Base-by-base conservation (phyloP, 2,113 vertebrate genomes). In the Microcebus ravelobensis region DNA sequence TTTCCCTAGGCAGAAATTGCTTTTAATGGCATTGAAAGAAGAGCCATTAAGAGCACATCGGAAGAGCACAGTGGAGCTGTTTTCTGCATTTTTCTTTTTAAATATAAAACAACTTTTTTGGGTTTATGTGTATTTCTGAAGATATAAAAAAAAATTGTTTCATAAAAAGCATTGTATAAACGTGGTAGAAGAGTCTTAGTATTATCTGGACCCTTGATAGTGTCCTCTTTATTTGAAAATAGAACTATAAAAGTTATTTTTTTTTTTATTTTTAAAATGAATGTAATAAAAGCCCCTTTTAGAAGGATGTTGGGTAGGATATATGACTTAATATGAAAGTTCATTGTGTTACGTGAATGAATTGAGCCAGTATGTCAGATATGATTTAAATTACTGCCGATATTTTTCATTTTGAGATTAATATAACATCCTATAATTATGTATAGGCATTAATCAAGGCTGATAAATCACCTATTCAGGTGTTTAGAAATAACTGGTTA, bases 51-150 rank as follows among this genome's bases (percentile, higher is more conserved):
- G 45, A 45, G 45, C 45, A 45, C 45, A 45, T 45, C 45, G 45
- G 52, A 94, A 94, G 50, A 88, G 39, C 87, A 88, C 85, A 27
- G 6, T 42, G 71, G 68, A 73, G n/a, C 68, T 61, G 20, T 87
- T 85, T 92, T 95, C 55, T 88, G 48, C 31, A 39, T 84, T 92
- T 95, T 87, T 95, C 36, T 81, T 94, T 96, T 95, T 88, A 92
- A 94, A 85, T 84, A 61, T 65, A 65, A 6, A 79, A 0, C 95
- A 81, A 73, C 34, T 83, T 79, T 31, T 42, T 63, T 0, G 57
- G 29, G 59, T 57, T 93, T 90, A 57, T 55, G 2, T 93, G 34
- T 3, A 12, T 91, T 87, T 90, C 55, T 92, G 31, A n/a, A 94
- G 71, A 73, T 57, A 29, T 4, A 45, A 8, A 79, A 42, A 34